These are phyloP conservation scores for Acleris cristana DNA, from an alignment of 2,888 invertebrate species.

Conservation along the genomic window DNA sequence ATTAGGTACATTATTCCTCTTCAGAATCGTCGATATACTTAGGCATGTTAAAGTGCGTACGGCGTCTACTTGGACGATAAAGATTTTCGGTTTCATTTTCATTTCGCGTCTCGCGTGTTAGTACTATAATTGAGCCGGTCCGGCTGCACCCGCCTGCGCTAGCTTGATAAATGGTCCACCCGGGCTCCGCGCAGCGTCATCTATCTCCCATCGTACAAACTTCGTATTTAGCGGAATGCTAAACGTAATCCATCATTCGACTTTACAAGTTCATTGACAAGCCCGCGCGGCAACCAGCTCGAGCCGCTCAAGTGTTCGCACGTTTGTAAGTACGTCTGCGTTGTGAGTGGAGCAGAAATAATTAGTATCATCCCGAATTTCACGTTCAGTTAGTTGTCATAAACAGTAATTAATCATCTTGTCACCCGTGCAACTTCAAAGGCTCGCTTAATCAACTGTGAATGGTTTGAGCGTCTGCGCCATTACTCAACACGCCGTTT, in stretches of 20 bases:
- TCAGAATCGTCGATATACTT: no score
- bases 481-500: slow-evolving; percentile 72
- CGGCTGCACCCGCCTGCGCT: slow-evolving; percentile 7
- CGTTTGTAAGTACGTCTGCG: slow-evolving; percentile 18
- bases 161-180: slow-evolving; percentile 26
- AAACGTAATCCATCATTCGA: slow-evolving; percentile 35
- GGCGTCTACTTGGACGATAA: no score
- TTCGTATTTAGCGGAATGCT: slow-evolving; percentile 31
- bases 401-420: slow-evolving; percentile 76
- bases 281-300: slow-evolving; percentile 24
- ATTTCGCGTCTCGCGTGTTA: neutral
- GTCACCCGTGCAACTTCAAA: slow-evolving; percentile 71
- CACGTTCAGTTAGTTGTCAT: slow-evolving; percentile 67
- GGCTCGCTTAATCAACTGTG: slow-evolving; percentile 77
- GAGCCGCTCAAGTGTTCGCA: slow-evolving; percentile 28
- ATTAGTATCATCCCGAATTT: slow-evolving; percentile 38
- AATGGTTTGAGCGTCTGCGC: slow-evolving; percentile 67
- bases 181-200: slow-evolving; percentile 15
- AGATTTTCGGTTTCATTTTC: no score
- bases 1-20: no score
- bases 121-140: neutral
- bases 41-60: no score
- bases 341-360: slow-evolving; percentile 31
- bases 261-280: slow-evolving; percentile 33
- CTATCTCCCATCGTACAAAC: slow-evolving; percentile 16